Evolutionary conservation across 2,888 invertebrate species (phyloP), one percentile per base, ranked within the genome.

Genomic region (Sisyra nigra): DNA sequence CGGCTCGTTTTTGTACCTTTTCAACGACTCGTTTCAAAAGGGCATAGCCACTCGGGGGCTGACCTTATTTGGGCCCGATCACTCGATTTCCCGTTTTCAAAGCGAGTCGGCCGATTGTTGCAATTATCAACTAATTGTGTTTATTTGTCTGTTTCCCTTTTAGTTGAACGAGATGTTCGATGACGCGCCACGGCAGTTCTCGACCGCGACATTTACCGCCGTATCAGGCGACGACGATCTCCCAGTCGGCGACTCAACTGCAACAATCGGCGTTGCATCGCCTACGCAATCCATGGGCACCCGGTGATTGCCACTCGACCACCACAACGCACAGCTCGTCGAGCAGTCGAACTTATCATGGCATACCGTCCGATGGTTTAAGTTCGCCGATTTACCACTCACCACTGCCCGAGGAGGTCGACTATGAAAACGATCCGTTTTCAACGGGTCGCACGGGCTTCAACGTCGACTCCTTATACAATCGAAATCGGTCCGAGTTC

Each of bases 361-460:
- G 40, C 30, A 40, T 40, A n/a, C 60, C 54, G 38, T 54, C 54
- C 7, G 65, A 59, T 52, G 64, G 65, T 0, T 60, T 67, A 3
- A 63, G 66, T 8, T 68, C 69, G 1, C 67, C 68, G 9, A 62
- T 67, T 0, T 68, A 68, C 50, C 68, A 69, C 51, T 58, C 63
- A 2, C 68, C 68, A n/a, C 68, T 67, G 51, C 58, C 46, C 55
- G 32, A 57, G 56, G 38, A 65, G 63, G 53, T 51, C 64, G 41
- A 44, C 50, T 8, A 49, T 48, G 42, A 42, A 11, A 35, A 35
- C 24, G 34, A 34, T 11, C 17, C 34, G 39, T 19, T 39, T 4
- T 11, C 9, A 7, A n/a, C 34, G 10, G 11, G 3, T 8, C 15
- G 14, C 2, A 8, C 34, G 34, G 8, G 4, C 8, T 13, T 14